Evolutionary conservation across 2,888 invertebrate species (phyloP).

Genomic region (Eulithis testata): DNA sequence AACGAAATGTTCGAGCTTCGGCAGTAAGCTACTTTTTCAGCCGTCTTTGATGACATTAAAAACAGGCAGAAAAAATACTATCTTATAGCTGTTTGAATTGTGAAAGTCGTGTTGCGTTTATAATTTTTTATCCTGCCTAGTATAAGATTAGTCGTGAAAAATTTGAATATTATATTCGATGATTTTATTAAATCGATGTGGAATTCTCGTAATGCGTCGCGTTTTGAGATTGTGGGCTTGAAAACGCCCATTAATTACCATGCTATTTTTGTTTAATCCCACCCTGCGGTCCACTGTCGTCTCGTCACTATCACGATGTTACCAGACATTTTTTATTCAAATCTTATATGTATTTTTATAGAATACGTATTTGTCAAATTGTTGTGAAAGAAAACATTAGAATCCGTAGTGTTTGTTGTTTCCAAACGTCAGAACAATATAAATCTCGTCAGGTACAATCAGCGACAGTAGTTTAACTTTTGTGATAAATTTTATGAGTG

Average conservation of each 20-base stretch:
- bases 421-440: slow-evolving; percentile 7
- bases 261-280: slow-evolving; percentile 80
- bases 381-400: slow-evolving; percentile 6
- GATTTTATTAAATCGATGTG: slow-evolving; percentile 54
- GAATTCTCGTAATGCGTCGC: slow-evolving; percentile 66
- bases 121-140: slow-evolving; percentile 29
- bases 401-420: slow-evolving; percentile 8
- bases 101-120: slow-evolving; percentile 3
- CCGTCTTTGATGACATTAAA: too few species aligned
- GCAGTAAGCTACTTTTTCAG: too few species aligned
- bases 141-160: slow-evolving; percentile 36
- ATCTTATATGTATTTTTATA: slow-evolving; percentile 34
- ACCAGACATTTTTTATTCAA: slow-evolving; percentile 52
- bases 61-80: too few species aligned
- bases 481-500: neutral
- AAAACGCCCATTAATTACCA: slow-evolving; percentile 73
- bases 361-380: slow-evolving; percentile 12
- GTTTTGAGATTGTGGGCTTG: slow-evolving; percentile 71
- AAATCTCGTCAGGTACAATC: neutral
- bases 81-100: neutral
- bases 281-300: slow-evolving; percentile 68
- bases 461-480: slow-evolving; percentile 3
- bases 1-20: too few species aligned
- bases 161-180: slow-evolving; percentile 47
- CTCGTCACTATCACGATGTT: slow-evolving; percentile 63